Evolutionary conservation across 2,888 invertebrate species (phyloP).

Genomic region (Eupithecia subfuscata): DNA sequence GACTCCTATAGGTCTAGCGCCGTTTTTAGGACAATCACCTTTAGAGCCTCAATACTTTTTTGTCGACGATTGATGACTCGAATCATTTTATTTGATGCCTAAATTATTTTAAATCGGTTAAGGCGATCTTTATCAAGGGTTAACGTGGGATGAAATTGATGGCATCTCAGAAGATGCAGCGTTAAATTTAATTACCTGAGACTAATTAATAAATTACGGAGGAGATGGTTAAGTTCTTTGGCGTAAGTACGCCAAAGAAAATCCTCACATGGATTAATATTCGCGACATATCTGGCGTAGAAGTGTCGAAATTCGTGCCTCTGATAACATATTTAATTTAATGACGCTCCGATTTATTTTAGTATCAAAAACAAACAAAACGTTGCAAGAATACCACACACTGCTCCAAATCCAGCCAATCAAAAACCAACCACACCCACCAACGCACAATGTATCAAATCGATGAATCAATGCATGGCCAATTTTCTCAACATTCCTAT

Average conservation of each 20-base stretch:
- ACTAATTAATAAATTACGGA: not conserved
- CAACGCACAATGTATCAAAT: not conserved
- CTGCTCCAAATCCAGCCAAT: conserved; percentile 5
- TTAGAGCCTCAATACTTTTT: conserved; percentile 11
- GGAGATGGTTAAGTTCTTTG: too few species aligned
- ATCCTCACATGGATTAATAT: not conserved
- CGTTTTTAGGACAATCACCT: conserved; percentile 19
- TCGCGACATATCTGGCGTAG: not conserved
- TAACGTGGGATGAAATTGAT: conserved; percentile 24
- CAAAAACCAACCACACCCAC: not conserved
- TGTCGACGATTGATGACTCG: conserved; percentile 17
- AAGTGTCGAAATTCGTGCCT: not conserved
- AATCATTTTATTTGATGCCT: conserved; percentile 8
- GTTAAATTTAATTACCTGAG: conserved; percentile 1
- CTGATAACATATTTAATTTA: not conserved
- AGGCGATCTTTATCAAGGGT: conserved; percentile 20
- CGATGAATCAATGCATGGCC: not conserved
- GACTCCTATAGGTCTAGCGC: not conserved
- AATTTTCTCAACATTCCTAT: conserved; percentile 30
- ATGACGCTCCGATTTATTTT: not conserved
- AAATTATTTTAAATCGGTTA: conserved; percentile 11
- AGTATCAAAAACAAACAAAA: conserved; percentile 2
- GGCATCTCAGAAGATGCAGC: conserved; percentile 15
- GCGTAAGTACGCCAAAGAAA: not conserved
- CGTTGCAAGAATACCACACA: not conserved